phyloP scores from a whole-genome alignment of 2,113 vertebrate genomes.

The Amphilophus citrinellus region DNA sequence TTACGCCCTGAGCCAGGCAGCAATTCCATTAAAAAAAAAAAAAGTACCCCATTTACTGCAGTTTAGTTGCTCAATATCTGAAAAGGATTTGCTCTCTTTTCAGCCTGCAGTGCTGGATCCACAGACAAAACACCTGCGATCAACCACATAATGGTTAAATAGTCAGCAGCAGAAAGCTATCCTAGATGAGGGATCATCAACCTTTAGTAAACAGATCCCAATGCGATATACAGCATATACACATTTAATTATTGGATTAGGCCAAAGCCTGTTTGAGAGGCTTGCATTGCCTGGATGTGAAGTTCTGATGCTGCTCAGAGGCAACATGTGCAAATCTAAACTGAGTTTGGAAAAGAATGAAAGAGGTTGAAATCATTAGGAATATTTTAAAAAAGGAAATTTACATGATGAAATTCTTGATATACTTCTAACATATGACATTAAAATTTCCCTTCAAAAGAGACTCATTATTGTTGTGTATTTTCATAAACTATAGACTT shows the following conservation, averaged over 20 bases:
- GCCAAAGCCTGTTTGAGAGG: background rate
- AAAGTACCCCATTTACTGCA: background rate
- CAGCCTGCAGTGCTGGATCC: background rate
- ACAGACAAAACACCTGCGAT: background rate
- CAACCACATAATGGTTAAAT: background rate
- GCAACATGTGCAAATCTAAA: background rate
- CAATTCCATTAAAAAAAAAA: too few species aligned
- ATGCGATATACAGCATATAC: background rate
- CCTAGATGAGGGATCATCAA: background rate
- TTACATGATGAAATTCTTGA: background rate
- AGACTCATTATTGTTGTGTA: background rate
- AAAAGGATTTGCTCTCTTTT: background rate
- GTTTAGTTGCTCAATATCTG: background rate
- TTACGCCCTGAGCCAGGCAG: background rate
- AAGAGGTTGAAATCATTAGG: background rate
- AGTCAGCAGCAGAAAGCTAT: background rate
- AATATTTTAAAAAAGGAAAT: background rate
- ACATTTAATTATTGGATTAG: background rate
- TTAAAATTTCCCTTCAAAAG: background rate
- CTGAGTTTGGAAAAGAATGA: background rate
- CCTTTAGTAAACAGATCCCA: background rate
- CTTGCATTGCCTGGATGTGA: background rate
- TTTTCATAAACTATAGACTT: background rate
- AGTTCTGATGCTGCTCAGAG: background rate
- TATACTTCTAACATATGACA: background rate